Conservation (phyloP, 2,113 vertebrate genomes). For the Tragelaphus imberbis region DNA sequence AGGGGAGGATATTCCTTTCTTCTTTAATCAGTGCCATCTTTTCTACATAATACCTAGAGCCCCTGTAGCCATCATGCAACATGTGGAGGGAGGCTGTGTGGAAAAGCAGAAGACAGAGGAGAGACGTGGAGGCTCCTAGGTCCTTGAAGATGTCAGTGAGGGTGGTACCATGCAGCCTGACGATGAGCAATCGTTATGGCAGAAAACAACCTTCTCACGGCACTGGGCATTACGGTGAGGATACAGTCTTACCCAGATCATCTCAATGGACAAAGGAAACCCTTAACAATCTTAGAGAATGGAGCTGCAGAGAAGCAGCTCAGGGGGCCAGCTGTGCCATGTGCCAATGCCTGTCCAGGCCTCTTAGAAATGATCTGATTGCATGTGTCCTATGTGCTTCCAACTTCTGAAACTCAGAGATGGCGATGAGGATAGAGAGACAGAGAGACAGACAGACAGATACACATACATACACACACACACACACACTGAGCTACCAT, state of each 20-base stretch:
- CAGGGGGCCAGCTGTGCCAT: accelerated
- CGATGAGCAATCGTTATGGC: accelerated
- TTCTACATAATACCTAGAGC: background rate
- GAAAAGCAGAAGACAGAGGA: background rate
- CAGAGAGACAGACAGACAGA: background rate
- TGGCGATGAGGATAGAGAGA: background rate
- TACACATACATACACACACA: accelerated
- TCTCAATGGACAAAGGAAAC: background rate
- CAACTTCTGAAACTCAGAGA: background rate
- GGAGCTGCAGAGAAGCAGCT: background rate
- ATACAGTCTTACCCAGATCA: background rate
- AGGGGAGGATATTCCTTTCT: background rate
- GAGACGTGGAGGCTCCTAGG: background rate
- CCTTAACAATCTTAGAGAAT: background rate
- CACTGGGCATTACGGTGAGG: accelerated
- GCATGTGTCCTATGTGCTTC: no score
- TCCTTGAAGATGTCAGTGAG: background rate
- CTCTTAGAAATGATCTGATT: background rate
- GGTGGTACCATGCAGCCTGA: background rate
- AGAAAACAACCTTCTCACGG: background rate
- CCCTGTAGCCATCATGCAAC: background rate
- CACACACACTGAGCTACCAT: background rate
- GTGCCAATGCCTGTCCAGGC: background rate
- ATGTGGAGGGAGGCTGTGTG: no score
- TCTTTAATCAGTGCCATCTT: background rate